Base-by-base conservation (phyloP, 2,888 invertebrate species). In the Clepsis dumicolana region DNA sequence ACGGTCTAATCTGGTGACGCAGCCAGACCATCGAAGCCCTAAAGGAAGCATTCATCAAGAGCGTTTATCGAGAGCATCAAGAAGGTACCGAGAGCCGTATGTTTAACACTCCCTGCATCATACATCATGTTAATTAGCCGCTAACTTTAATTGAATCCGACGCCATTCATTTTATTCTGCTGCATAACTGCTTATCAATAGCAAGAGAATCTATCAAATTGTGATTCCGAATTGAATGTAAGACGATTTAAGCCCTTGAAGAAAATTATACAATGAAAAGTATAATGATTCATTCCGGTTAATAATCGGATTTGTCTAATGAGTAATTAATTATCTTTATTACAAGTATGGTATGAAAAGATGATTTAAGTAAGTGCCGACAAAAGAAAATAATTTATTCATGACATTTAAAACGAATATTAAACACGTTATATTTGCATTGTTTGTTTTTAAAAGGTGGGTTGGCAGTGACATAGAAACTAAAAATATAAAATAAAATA, bases 381-480 rank as follows among this genome's bases (percentile, higher is more conserved):
- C 44, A 48, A 48, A 48, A 12, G 10, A 21, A 21, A 21, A 48
- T 48, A 48, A 48, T 48, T 48, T 21, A 48, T 48, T 21, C 21
- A 21, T 48, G 21, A 0, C 0, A 16, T 48, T 21, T 48, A 48
- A 21, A 18, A 48, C 12, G 21, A 10, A 12, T 29, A 18, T 44
- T 18, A 8, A 8, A 18, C 18, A 18, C n/a, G 4, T 41, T 41
- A 16, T 44, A 8, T 18, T 5, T 7, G 1, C 4, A 0, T 7
- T 18, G 8, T 44, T 44, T 16, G 41, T 16, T 41, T 44, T 44
- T 8, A 18, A 18, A 44, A 18, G 16, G 44, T 44, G 18, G 44
- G 1, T 44, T 18, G 4, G 4, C 14, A 38, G 38, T n/a, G 38
- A 4, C 38, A n/a, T 38, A 5, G 2, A 44, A 38, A 38, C n/a